Base-by-base conservation (phyloP, 2,888 invertebrate species). In the Acronicta alni region DNA sequence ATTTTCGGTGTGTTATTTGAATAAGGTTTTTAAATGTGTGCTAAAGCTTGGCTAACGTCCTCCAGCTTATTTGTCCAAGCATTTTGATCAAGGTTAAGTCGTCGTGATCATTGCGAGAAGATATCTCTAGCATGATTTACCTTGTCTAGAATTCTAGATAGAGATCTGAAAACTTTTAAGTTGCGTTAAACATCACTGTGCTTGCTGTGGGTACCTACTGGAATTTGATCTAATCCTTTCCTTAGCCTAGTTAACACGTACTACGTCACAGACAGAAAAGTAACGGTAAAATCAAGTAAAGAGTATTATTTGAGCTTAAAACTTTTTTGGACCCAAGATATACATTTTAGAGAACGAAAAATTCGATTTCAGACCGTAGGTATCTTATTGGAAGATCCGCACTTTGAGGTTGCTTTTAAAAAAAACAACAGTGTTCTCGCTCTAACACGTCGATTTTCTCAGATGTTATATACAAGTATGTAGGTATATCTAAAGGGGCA, bases 201-300 rank as follows among this genome's bases (percentile, higher is more conserved):
- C 16, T 17, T 49, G 39, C 47, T 48, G n/a, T 15, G 20, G 42
- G 38, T 41, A 44, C n/a, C n/a, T n/a, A n/a, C 12, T 18, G 41
- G 47, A 52, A 52, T 53, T 45, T 9, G 30, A 67, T 62, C 20
- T 35, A 49, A 72, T 70, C 45, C 57, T 32, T 15, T 37, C 39
- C 23, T 48, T 5, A 41, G 15, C n/a, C 35, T 10, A 43, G 5
- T 7, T 35, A 12, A 32, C 54, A 52, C 43, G 46, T 46, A 23
- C 17, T 2, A 14, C 35, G n/a, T n/a, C 35, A n/a, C n/a, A n/a
- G 14, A 35, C 20, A 30, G 15, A 30, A 51, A 46, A 39, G 12
- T 41, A 52, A 59, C 44, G 45, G 45, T 41, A 17, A 15, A 41
- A 32, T 12, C 6, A 20, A 44, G 17, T 35, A 15, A 20, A 20